These are phyloP conservation scores for Acanthosepion esculentum DNA, from an alignment of 2,888 invertebrate species.

Conservation along the genomic window DNA sequence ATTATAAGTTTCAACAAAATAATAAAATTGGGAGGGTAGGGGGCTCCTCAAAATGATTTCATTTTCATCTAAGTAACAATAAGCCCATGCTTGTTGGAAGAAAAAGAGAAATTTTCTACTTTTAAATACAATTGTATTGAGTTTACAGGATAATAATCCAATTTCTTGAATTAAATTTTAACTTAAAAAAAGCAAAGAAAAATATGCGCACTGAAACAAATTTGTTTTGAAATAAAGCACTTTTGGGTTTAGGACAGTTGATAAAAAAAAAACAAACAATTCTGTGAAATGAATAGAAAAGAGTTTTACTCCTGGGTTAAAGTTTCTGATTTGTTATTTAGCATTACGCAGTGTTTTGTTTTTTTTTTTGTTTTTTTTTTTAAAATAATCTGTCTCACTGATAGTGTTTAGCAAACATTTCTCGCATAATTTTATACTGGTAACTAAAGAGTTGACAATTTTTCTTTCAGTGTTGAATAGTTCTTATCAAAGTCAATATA, in stretches of 20 bases:
- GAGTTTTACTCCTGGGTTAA: neutral
- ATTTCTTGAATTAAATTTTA: neutral
- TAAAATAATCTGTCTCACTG: neutral
- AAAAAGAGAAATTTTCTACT: neutral
- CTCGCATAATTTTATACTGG: neutral
- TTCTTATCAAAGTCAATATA: neutral
- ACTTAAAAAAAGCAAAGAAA: neutral
- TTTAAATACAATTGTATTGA: neutral
- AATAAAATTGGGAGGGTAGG: neutral
- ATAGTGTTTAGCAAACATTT: neutral
- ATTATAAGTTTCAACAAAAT: neutral
- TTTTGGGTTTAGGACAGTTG: neutral
- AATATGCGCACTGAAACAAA: neutral
- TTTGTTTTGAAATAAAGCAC: neutral
- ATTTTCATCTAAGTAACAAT: neutral
- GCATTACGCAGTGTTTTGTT: neutral
- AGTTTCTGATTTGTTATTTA: neutral
- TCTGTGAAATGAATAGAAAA: neutral
- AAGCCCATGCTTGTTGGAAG: neutral
- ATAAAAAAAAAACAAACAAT: no score
- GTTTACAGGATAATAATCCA: neutral
- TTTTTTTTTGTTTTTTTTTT: neutral
- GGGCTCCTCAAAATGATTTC: neutral
- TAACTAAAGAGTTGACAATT: neutral
- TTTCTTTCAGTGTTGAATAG: neutral